A percentile compares a stretch with the other conserved stretches of the same genome.
Conservation (phyloP, 1,140 invertebrate genomes). For the Aricia agestis region DNA sequence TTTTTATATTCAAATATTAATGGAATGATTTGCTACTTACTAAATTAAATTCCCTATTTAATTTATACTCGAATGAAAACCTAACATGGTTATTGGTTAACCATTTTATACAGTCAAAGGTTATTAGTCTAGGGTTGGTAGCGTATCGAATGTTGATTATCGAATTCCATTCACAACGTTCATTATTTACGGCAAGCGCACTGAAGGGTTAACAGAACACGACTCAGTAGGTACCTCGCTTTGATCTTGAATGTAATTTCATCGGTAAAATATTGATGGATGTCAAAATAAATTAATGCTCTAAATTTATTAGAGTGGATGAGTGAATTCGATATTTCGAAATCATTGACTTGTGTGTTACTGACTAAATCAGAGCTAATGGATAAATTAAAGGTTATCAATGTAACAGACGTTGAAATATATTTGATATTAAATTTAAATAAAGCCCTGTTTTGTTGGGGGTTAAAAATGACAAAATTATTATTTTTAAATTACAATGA, state of each 20-base stretch:
- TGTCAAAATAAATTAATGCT: not conserved
- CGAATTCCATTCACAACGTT: conserved; percentile 23
- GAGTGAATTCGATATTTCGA: not conserved
- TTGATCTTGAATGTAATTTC: not conserved
- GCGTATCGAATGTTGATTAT: conserved; percentile 21
- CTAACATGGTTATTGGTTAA: not conserved
- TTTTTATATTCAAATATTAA: no score
- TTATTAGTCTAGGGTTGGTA: conserved; percentile 17
- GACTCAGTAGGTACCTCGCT: not conserved
- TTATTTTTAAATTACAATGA: no score
- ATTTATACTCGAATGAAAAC: not conserved
- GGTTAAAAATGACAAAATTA: no score
- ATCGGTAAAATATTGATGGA: not conserved
- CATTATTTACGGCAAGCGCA: conserved; percentile 24
- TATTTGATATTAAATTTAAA: no score
- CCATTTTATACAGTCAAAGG: not conserved
- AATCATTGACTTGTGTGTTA: not conserved
- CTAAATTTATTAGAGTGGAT: not conserved
- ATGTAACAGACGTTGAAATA: no score
- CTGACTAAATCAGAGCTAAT: no score
- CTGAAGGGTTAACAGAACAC: conserved; percentile 5
- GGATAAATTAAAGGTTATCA: no score
- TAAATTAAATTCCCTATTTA: no score
- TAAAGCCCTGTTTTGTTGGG: no score
- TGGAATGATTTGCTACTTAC: no score